Percentiles rank a stretch among this genome's conserved stretches.
Evolutionary conservation across 2,113 vertebrate species (phyloP).

Genomic region (Esox niger): DNA sequence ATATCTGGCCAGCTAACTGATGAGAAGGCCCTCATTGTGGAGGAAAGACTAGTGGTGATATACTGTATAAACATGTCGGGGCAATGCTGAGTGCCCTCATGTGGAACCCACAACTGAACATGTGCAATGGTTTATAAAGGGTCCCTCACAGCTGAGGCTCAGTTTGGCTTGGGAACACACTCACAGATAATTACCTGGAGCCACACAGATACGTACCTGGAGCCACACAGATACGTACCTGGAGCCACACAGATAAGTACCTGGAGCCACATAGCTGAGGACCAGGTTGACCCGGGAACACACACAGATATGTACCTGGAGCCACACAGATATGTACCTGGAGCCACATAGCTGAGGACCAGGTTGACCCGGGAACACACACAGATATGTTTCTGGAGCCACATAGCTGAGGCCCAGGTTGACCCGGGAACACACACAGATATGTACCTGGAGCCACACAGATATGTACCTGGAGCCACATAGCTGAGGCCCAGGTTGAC

Average conservation of each 20-base stretch:
- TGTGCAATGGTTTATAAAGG: no score
- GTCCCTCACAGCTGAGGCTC: slow-evolving; percentile 7
- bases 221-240: no score
- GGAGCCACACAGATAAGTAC: not conserved
- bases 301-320: no score
- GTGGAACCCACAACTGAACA: slow-evolving; percentile 23
- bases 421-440: not conserved
- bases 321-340: no score
- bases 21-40: not conserved
- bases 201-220: no score
- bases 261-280: no score
- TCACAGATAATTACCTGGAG: no score
- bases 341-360: no score
- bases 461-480: not conserved
- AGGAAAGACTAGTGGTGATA: slow-evolving; percentile 12
- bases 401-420: slow-evolving; percentile 20
- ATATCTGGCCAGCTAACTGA: not conserved
- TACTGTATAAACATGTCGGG: no score
- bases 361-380: not conserved
- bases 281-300: no score
- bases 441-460: slow-evolving; percentile 12
- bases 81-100: slow-evolving; percentile 18
- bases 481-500: slow-evolving; percentile 21
- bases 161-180: no score
- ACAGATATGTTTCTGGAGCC: not conserved